phyloP scores from a whole-genome alignment of 2,888 invertebrate genomes.

The Hedychridium roseum region DNA sequence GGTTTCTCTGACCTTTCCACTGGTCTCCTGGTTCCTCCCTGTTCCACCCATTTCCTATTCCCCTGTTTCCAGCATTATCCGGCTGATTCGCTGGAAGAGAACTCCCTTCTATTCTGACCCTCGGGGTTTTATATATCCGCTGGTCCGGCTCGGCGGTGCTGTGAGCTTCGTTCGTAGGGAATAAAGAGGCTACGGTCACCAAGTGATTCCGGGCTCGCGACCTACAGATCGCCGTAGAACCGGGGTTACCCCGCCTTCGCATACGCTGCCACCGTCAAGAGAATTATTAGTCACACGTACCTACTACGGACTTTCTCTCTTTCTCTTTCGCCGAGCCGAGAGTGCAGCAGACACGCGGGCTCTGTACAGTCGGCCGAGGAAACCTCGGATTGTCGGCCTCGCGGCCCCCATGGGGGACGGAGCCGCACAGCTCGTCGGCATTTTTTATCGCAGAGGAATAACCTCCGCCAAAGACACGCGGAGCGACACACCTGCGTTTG shows the following conservation, averaged over 20 bases:
- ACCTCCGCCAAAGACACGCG: too few species aligned
- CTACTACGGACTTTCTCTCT: conserved; percentile 11
- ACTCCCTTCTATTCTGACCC: too few species aligned
- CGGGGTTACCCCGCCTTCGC: conserved; percentile 3
- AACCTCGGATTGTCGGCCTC: conserved; percentile 1
- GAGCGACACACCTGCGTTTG: too few species aligned
- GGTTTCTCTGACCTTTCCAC: too few species aligned
- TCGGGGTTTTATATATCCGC: too few species aligned
- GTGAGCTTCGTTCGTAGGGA: too few species aligned
- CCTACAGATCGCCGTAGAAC: conserved; percentile 23
- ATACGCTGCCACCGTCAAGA: conserved; percentile 7
- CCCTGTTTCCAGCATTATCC: background rate
- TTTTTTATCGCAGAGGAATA: too few species aligned
- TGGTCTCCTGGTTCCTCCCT: too few species aligned
- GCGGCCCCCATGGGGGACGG: background rate
- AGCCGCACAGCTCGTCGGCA: too few species aligned
- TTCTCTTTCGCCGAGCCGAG: conserved; percentile 10
- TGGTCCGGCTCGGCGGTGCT: too few species aligned
- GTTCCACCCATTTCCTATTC: background rate
- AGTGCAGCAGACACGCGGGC: conserved; percentile 15
- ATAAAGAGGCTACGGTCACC: conserved; percentile 35
- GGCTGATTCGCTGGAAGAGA: too few species aligned
- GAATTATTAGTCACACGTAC: conserved; percentile 26
- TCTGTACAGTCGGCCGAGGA: conserved; percentile 26
- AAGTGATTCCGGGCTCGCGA: conserved; percentile 33